A percentile compares a stretch with the other conserved stretches of the same genome.
phyloP scores from a whole-genome alignment of 1,140 invertebrate genomes.

The Augochlora pura region DNA sequence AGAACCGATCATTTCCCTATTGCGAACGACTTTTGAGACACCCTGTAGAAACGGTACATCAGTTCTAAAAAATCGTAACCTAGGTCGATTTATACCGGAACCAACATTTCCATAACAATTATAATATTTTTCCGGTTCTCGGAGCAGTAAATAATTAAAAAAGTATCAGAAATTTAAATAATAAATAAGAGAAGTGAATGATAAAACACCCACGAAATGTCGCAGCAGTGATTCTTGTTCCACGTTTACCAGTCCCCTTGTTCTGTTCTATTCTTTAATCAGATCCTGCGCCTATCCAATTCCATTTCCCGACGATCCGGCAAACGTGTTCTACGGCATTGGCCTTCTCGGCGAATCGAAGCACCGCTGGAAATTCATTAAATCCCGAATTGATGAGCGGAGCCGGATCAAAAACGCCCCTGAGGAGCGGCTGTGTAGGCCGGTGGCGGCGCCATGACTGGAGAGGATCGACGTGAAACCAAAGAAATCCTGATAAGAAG shows the following conservation, averaged over 20 bases:
- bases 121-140: too few relatives aligned
- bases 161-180: too few relatives aligned
- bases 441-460: too few relatives aligned
- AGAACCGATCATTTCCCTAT: too few relatives aligned
- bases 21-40: too few relatives aligned
- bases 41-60: too few relatives aligned
- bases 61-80: too few relatives aligned
- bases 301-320: not conserved
- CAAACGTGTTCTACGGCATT: not conserved
- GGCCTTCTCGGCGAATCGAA: not conserved
- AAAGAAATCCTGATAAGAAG: slow-evolving; percentile 12
- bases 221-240: not conserved
- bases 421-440: not conserved
- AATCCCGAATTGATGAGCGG: not conserved
- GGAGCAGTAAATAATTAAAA: too few relatives aligned
- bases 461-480: not conserved
- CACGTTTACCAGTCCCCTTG: not conserved
- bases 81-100: too few relatives aligned
- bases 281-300: not conserved
- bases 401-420: not conserved
- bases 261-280: not conserved
- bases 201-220: not conserved
- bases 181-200: too few relatives aligned
- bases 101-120: too few relatives aligned
- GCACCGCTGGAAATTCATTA: not conserved